phyloP scores from a whole-genome alignment of 2,888 invertebrate genomes.

The Leucania comma region DNA sequence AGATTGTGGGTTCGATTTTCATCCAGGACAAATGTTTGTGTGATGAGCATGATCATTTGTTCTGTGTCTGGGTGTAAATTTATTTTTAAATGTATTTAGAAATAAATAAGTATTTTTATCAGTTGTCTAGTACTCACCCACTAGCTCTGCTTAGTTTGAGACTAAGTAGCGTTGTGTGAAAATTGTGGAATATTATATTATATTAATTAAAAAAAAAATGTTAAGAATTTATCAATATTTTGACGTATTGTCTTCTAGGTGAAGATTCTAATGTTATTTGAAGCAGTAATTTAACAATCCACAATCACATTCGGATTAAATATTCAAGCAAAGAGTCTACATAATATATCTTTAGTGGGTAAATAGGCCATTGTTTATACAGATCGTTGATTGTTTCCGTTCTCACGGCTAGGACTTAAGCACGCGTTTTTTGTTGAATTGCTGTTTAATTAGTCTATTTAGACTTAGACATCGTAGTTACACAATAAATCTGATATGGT shows the following conservation, averaged over 20 bases:
- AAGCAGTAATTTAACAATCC: conserved; percentile 29
- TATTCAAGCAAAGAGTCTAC: neutral
- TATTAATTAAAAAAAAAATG: neutral
- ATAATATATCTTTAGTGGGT: neutral
- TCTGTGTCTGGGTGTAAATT: no score
- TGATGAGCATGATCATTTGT: no score
- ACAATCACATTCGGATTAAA: conserved; percentile 13
- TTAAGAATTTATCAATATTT: neutral
- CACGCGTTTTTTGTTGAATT: conserved; percentile 18
- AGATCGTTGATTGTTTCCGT: conserved; percentile 39
- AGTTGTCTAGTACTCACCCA: no score
- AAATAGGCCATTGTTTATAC: conserved; percentile 44
- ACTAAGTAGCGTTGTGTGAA: no score
- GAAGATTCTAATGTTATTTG: conserved; percentile 10
- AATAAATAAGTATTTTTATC: no score
- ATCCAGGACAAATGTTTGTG: no score
- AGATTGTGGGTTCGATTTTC: no score
- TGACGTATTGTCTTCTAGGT: conserved; percentile 3
- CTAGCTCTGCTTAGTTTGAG: no score
- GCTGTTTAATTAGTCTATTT: conserved; percentile 13
- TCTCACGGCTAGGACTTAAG: conserved; percentile 33
- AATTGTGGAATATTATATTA: no score
- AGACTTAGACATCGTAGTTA: conserved; percentile 1
- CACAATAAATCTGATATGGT: neutral
- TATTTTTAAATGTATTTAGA: no score